Evolutionary conservation across 2,888 invertebrate genomes (phyloP), one percentile per base, ranked within the genome.

Genomic region (Mayetiola destructor): DNA sequence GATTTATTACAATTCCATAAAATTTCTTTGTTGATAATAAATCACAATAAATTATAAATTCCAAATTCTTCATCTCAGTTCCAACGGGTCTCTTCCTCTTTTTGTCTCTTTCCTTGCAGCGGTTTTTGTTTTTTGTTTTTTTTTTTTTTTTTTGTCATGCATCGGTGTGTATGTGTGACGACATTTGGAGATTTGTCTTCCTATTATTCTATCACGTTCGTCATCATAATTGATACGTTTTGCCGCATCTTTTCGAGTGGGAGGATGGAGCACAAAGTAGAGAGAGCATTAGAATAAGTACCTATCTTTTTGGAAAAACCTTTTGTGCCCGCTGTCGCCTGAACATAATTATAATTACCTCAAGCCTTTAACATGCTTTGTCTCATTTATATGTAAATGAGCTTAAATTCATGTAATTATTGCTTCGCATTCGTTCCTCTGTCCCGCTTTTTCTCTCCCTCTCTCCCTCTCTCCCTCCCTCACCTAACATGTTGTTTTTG

Each of bases 351-450:
- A 52, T 57, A 57, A 57, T 57, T 57, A 57, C 57, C 52, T 57
- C 57, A 57, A 57, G 48, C 57, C 57, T 57, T 57, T 57, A 57
- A 57, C 57, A 52, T 52, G 52, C 54, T 53, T 55, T 54, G 55
- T 55, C 57, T 57, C 57, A 55, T 57, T 55, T 57, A 57, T 39
- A 57, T 57, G 57, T 42, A 57, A 57, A 57, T 57, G 57, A 57
- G 57, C 54, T 55, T 29, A 57, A 57, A 57, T 57, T 57, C 57
- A 57, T 54, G 57, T 57, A 57, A 57, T 57, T 57, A 57, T 55
- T 57, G 57, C 54, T 55, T 40, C 55, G 32, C 57, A 57, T 40
- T n/a, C n/a, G n/a, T n/a, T n/a, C n/a, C n/a, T n/a, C n/a, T n/a
- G n/a, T n/a, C n/a, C n/a, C 54, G 40, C 39, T 53, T 57, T 54